Evolutionary conservation across 1,140 invertebrate species (phyloP).

Genomic region (Teleopsis dalmanni): DNA sequence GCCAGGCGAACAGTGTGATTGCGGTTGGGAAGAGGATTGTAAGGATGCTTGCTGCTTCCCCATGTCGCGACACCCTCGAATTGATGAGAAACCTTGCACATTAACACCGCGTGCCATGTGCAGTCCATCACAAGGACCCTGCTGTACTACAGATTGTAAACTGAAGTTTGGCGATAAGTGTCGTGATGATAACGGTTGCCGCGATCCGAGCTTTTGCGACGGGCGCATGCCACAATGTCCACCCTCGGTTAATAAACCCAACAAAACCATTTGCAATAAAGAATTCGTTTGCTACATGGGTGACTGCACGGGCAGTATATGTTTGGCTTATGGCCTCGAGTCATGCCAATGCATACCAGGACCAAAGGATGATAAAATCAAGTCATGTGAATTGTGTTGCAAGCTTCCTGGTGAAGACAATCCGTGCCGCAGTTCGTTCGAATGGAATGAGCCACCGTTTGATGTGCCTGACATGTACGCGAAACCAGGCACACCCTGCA

Average conservation of each 20-base stretch:
- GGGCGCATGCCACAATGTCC: constrained; percentile 78
- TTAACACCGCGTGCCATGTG: constrained; percentile 56
- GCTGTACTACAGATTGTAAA: constrained; percentile 83
- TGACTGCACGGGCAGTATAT: constrained; percentile 89
- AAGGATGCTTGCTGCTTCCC: constrained; percentile 90
- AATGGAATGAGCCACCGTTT: constrained; percentile 80
- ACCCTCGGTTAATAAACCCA: constrained; percentile 83
- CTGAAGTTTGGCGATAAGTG: constrained; percentile 82
- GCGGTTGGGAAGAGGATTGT: constrained; percentile 95
- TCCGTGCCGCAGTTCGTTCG: constrained; percentile 76
- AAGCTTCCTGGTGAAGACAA: constrained; percentile 75
- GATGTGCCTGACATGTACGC: constrained; percentile 88
- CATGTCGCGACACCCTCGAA: constrained; percentile 65
- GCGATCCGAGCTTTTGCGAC: constrained; percentile 83
- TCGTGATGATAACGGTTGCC: constrained; percentile 88
- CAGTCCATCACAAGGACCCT: constrained; percentile 71
- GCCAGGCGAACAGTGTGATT: constrained; percentile 94
- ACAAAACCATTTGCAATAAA: constrained; percentile 89
- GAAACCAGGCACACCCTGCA: constrained; percentile 93
- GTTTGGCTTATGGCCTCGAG: constrained; percentile 85
- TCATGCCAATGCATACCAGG: constrained; percentile 87
- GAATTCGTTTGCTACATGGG: constrained; percentile 93
- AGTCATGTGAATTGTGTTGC: constrained; percentile 85
- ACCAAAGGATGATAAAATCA: constrained; percentile 65
- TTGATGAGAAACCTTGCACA: constrained; percentile 75